Conservation (phyloP, 2,888 invertebrate species). For the Cataglyphis albicans region DNA sequence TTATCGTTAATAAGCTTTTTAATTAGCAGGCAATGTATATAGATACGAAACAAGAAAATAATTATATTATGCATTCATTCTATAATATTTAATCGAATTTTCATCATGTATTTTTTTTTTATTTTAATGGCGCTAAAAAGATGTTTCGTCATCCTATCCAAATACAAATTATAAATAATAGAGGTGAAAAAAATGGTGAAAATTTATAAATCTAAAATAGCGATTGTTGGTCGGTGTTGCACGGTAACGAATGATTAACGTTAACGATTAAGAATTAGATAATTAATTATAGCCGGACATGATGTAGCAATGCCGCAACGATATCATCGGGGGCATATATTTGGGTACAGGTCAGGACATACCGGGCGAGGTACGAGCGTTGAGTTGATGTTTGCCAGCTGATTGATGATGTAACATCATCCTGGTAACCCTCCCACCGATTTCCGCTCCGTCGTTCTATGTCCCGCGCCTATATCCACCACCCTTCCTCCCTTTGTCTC, state of each 20-base stretch:
- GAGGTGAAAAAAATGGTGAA: neutral
- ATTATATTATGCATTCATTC: neutral
- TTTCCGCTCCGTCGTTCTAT: constrained; percentile 72
- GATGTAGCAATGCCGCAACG: constrained; percentile 79
- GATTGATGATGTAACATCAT: constrained; percentile 86
- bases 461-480: constrained; percentile 59
- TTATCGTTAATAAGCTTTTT: neutral
- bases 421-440: constrained; percentile 77
- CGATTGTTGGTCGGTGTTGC: neutral
- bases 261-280: constrained; percentile 76
- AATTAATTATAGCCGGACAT: constrained; percentile 81
- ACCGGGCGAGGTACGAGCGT: constrained; percentile 79
- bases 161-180: neutral
- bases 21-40: neutral
- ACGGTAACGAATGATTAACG: constrained; percentile 40
- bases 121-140: neutral
- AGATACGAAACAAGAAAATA: neutral
- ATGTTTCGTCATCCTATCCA: neutral
- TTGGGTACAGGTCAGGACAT: constrained; percentile 77
- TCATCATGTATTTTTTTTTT: neutral
- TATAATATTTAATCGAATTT: neutral
- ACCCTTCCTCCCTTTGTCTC: constrained; percentile 39
- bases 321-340: constrained; percentile 79
- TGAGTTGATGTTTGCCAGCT: constrained; percentile 85
- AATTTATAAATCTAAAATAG: constrained; percentile 14